phyloP scores from a whole-genome alignment of 30 jellyfish, hydroid and myxozoan species.

The Aurelia sp. region DNA sequence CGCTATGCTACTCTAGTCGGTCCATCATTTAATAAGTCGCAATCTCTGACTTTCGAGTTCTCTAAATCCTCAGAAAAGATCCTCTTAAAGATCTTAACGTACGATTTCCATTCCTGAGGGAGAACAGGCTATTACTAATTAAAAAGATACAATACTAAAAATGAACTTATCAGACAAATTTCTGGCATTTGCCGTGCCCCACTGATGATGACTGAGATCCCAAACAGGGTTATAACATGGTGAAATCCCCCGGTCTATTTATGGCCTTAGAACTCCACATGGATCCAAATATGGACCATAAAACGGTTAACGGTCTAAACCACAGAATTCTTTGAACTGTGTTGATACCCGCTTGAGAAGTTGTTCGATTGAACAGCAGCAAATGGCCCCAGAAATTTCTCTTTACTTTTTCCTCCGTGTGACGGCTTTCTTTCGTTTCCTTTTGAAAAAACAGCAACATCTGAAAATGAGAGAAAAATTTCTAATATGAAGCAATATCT shows the following conservation, averaged over 20 bases:
- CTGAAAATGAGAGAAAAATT: slow-evolving; percentile 45
- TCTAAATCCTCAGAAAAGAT: too few relatives aligned
- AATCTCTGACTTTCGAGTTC: too few relatives aligned
- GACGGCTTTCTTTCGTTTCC: slow-evolving; percentile 86
- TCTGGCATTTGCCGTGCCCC: not conserved
- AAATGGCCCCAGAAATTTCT: slow-evolving; percentile 9
- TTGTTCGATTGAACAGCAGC: slow-evolving; percentile 9
- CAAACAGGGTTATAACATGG: too few relatives aligned
- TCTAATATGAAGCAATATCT: too few relatives aligned
- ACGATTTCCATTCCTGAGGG: not conserved
- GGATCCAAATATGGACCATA: too few relatives aligned
- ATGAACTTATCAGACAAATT: slow-evolving; percentile 15
- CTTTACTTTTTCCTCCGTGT: slow-evolving; percentile 82
- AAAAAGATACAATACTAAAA: slow-evolving; percentile 17
- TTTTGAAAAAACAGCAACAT: slow-evolving; percentile 98
- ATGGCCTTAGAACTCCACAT: too few relatives aligned
- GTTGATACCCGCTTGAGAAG: not conserved
- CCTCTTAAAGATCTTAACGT: not conserved
- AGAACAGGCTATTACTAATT: not conserved
- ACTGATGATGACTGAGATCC: too few relatives aligned
- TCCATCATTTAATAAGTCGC: too few relatives aligned
- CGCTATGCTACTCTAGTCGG: too few relatives aligned
- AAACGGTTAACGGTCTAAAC: slow-evolving; percentile 2
- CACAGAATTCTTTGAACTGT: slow-evolving; percentile 2
- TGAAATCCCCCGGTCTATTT: too few relatives aligned